Base-by-base conservation (phyloP, 37 sponge, comb jelly and placozoan species). In the Tethya wilhelma region DNA sequence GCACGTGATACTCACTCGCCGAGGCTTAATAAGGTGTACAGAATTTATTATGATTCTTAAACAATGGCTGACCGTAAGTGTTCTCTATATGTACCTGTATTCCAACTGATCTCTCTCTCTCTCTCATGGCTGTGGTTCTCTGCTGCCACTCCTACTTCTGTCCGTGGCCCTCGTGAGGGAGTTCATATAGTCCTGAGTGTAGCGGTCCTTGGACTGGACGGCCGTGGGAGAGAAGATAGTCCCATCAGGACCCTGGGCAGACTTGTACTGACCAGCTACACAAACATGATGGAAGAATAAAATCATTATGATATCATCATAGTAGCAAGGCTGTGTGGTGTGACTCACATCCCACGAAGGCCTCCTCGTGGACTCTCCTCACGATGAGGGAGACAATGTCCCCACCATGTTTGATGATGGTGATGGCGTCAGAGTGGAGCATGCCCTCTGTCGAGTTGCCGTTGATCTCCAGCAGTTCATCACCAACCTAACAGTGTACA, bases 401-500 rank as follows among this genome's bases (percentile, higher is more conserved):
- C 57, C 96, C 93, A 0, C 93, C 93, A 43, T 87, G 90, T 45
- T 96, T 96, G 79, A 96, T 96, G 74, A 90, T 79, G 41, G 87
- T 82, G 73, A 96, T 96, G 65, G 96, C 96, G 34, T 96, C 93
- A 30, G 90, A 75, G 65, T 97, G 97, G 20, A 85, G 59, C 91
- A 98, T 89, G 31, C 79, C 86, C 41, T 90, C 86, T 65, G 96
- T 98, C 42, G 39, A 71, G 73, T 91, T 85, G 31, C 93, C 94
- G 57, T 98, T 98, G 75, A 98, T 95, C 88, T 95, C 96, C 28
- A 95, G 87, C 38, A 98, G 79, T 78, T 95, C 96, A 74, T 98
- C 98, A 46, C 93, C 90, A 46, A 87, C 96, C 96, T 96, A 70
- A 9, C 39, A 29, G 28, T 38, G 20, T 63, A 41, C 74, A 38